Evolutionary conservation across 2,113 vertebrate genomes (phyloP).

Genomic region (Osmerus eperlanus): DNA sequence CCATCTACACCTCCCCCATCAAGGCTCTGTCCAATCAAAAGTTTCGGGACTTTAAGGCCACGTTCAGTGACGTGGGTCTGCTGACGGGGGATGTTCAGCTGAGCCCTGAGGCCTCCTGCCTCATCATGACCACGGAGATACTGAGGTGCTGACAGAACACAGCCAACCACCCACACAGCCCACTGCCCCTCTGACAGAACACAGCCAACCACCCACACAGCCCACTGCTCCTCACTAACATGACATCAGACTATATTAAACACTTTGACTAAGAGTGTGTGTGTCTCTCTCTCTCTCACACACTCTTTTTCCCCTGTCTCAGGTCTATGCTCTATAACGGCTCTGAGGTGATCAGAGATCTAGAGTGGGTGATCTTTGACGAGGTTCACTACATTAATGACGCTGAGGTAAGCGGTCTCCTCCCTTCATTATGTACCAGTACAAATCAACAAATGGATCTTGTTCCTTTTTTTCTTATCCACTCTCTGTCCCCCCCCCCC

Average conservation of each 20-base stretch:
- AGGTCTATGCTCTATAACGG: constrained; percentile 94
- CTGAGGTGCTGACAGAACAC: constrained; percentile 72
- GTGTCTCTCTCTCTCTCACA: too few relatives aligned
- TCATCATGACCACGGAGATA: constrained; percentile 95
- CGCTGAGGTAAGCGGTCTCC: constrained; percentile 72
- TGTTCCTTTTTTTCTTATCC: neutral
- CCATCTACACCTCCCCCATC: constrained; percentile 91
- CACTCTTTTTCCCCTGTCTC: constrained; percentile 6
- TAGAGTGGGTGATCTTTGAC: constrained; percentile 95
- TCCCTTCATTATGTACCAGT: neutral
- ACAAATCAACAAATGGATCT: neutral
- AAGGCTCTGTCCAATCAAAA: constrained; percentile 95
- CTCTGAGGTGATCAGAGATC: constrained; percentile 87
- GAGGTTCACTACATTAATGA: constrained; percentile 94
- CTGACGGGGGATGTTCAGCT: constrained; percentile 88
- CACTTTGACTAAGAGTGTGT: neutral
- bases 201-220: neutral
- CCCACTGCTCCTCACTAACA: neutral
- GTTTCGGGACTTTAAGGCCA: constrained; percentile 88
- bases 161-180: neutral
- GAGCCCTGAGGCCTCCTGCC: constrained; percentile 85
- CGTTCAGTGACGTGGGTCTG: constrained; percentile 86
- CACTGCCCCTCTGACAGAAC: neutral
- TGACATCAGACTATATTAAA: neutral
- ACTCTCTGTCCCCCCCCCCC: neutral